Evolutionary conservation across 2,888 invertebrate genomes (phyloP).

Genomic region (Phlogophora meticulosa): DNA sequence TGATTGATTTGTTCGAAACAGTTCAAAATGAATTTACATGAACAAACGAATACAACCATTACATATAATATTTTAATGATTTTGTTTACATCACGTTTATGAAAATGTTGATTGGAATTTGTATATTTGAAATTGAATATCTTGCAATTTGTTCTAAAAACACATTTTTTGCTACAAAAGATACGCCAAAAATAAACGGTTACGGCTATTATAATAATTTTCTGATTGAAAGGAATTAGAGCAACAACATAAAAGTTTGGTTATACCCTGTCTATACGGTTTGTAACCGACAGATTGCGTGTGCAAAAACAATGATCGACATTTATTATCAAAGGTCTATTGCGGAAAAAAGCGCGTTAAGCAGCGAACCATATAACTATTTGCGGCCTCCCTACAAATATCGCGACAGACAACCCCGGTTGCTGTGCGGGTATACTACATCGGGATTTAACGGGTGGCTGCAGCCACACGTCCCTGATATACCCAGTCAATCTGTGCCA

Average conservation of each 20-base stretch:
- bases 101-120: constrained; percentile 29
- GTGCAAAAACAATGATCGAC: constrained; percentile 83
- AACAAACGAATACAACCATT: constrained; percentile 24
- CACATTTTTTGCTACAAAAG: constrained; percentile 31
- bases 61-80: constrained; percentile 28
- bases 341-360: constrained; percentile 79
- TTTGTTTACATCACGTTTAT: constrained; percentile 37
- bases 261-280: constrained; percentile 69
- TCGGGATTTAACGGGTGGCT: constrained; percentile 66
- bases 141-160: constrained; percentile 32
- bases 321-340: constrained; percentile 78
- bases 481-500: constrained; percentile 84
- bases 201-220: constrained; percentile 68
- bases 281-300: constrained; percentile 83
- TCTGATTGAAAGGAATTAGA: constrained; percentile 75
- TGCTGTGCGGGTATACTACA: constrained; percentile 64
- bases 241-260: constrained; percentile 73
- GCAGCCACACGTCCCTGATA: constrained; percentile 77
- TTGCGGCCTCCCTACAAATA: constrained; percentile 72
- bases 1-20: constrained; percentile 50
- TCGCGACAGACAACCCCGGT: constrained; percentile 66
- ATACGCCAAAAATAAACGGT: constrained; percentile 46
- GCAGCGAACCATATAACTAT: constrained; percentile 78
- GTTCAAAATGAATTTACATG: constrained; percentile 37
- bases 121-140: constrained; percentile 27